phyloP scores from a whole-genome alignment of 2,888 invertebrate species.

The Thera britannica region DNA sequence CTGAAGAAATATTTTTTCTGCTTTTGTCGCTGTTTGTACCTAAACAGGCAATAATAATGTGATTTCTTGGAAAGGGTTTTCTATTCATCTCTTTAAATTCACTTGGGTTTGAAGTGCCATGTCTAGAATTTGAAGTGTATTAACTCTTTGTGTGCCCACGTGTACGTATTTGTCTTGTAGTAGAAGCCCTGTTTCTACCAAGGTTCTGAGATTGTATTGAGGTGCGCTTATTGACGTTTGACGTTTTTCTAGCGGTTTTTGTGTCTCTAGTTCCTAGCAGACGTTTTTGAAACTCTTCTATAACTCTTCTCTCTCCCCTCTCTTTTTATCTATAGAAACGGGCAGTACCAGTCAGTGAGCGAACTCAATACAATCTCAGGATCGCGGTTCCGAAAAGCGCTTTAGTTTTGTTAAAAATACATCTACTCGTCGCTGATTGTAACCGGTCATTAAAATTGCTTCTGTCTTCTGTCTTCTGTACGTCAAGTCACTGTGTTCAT shows the following conservation, averaged over 20 bases:
- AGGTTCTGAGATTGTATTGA: no score
- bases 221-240: no score
- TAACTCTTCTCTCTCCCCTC: no score
- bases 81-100: slow-evolving; percentile 44
- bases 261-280: no score
- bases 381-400: background rate
- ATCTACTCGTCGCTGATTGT: slow-evolving; percentile 29
- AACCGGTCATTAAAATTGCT: slow-evolving; percentile 31
- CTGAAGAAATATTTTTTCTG: no score
- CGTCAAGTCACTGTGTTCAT: slow-evolving; percentile 38
- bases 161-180: slow-evolving; percentile 17
- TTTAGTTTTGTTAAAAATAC: slow-evolving; percentile 9
- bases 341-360: no score
- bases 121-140: slow-evolving; percentile 51
- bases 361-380: no score
- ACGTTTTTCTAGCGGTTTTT: no score
- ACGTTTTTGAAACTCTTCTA: no score
- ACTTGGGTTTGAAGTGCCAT: slow-evolving; percentile 71
- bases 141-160: slow-evolving; percentile 25
- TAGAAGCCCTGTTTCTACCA: background rate
- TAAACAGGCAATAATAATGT: slow-evolving; percentile 43
- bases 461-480: slow-evolving; percentile 39
- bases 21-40: slow-evolving; percentile 24
- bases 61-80: slow-evolving; percentile 44
- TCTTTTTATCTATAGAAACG: no score